Percentiles rank a stretch among this genome's conserved stretches.
Conservation (phyloP, 30 jellyfish, hydroid and myxozoan species). For the Mastigias papua region DNA sequence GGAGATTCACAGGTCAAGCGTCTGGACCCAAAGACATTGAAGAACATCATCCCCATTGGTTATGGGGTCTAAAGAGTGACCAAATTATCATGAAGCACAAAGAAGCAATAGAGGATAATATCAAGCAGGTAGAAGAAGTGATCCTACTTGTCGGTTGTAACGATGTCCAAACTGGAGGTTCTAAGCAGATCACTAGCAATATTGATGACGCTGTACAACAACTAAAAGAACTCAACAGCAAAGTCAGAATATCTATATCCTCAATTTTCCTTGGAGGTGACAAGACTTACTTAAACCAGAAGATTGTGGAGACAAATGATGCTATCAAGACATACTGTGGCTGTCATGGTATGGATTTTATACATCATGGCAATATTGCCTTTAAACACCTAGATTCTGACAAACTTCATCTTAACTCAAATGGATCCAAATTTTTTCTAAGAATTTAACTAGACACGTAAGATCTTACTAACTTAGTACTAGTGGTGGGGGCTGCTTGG, state of each 20-base stretch:
- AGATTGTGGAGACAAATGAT: neutral
- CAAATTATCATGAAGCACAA: neutral
- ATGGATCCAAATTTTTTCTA: neutral
- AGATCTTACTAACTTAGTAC: neutral
- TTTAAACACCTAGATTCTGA: neutral
- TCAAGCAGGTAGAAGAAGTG: constrained; percentile 3
- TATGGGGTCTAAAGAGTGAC: constrained; percentile 20
- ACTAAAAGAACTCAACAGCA: neutral
- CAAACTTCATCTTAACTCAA: neutral
- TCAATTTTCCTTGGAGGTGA: constrained; percentile 1
- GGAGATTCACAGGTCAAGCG: constrained; percentile 46
- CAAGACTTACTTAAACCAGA: neutral
- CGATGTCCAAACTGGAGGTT: neutral
- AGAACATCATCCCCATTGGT: neutral
- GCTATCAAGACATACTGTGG: neutral
- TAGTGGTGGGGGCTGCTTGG: neutral
- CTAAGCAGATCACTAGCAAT: neutral
- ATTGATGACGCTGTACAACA: neutral
- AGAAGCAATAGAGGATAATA: neutral
- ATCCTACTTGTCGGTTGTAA: constrained; percentile 34
- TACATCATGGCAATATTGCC: neutral
- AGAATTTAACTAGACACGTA: no score
- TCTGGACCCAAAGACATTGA: neutral
- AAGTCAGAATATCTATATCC: neutral
- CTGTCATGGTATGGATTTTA: neutral